Percentiles rank a stretch among this genome's conserved stretches.
Evolutionary conservation across 2,113 vertebrate genomes (phyloP).

Genomic region (Chascanopsetta lugubris): DNA sequence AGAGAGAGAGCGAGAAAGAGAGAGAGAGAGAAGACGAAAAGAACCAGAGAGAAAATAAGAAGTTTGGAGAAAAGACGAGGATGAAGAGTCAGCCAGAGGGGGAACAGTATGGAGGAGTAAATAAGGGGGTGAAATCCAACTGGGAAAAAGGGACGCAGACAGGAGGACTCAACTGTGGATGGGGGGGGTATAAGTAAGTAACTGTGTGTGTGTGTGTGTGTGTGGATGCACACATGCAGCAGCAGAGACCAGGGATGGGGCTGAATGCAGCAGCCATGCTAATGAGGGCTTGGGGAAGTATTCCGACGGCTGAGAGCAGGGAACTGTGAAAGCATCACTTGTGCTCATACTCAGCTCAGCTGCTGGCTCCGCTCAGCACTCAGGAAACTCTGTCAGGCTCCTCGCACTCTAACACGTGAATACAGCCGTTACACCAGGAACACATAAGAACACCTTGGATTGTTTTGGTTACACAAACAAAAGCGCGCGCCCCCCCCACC

Average conservation of each 20-base stretch:
- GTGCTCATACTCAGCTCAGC: slow-evolving; percentile 79
- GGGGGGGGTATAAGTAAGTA: slow-evolving; percentile 23
- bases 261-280: slow-evolving; percentile 78
- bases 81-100: slow-evolving; percentile 60
- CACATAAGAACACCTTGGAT: slow-evolving; percentile 56
- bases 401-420: slow-evolving; percentile 69
- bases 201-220: not conserved
- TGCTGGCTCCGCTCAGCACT: slow-evolving; percentile 76
- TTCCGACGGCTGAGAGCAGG: slow-evolving; percentile 72
- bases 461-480: slow-evolving; percentile 44
- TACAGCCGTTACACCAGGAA: slow-evolving; percentile 57
- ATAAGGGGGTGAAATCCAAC: slow-evolving; percentile 66
- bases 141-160: slow-evolving; percentile 45
- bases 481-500: too few relatives aligned
- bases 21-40: not conserved
- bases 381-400: slow-evolving; percentile 72
- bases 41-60: slow-evolving; percentile 50
- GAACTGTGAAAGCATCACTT: slow-evolving; percentile 81
- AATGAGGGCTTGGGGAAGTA: slow-evolving; percentile 77
- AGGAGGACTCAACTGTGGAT: slow-evolving; percentile 56
- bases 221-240: slow-evolving; percentile 42
- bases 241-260: slow-evolving; percentile 69
- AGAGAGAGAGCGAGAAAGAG: not conserved
- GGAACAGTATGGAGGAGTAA: slow-evolving; percentile 57
- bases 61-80: slow-evolving; percentile 44